These are phyloP conservation scores for Bombus cullumanus DNA, from an alignment of 1,140 invertebrate genomes.

Conservation along the genomic window DNA sequence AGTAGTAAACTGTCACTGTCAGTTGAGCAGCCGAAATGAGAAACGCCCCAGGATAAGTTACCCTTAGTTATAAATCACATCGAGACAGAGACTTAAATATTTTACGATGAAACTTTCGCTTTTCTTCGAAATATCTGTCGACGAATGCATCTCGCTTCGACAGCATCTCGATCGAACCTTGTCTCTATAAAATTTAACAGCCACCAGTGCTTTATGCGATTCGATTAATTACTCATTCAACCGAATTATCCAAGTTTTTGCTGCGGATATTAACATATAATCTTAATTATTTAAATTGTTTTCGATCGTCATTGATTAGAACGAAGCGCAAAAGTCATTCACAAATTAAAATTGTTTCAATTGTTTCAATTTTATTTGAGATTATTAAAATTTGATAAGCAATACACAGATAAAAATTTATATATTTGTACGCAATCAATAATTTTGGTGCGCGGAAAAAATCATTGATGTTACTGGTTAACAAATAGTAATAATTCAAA, in stretches of 20 bases:
- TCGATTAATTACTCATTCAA: constrained; percentile 5
- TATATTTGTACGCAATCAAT: neutral
- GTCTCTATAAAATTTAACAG: constrained; percentile 20
- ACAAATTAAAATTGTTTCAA: neutral
- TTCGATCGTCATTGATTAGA: neutral
- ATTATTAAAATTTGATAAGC: neutral
- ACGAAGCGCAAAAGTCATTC: neutral
- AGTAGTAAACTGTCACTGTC: constrained; percentile 58
- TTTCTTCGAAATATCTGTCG: constrained; percentile 4
- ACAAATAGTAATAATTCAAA: too few species aligned
- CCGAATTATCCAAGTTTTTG: neutral
- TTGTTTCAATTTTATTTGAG: neutral
- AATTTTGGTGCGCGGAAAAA: neutral
- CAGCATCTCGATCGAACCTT: neutral
- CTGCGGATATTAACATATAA: neutral
- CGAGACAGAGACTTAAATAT: constrained; percentile 41
- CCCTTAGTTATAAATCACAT: constrained; percentile 55
- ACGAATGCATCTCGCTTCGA: neutral
- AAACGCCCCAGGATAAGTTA: constrained; percentile 22
- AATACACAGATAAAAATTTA: neutral
- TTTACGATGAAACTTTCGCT: constrained; percentile 50
- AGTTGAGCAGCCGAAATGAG: constrained; percentile 24
- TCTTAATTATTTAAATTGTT: neutral
- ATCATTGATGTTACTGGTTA: neutral
- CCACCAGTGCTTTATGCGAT: neutral